Evolutionary conservation across 2,797 vertebrate genomes (phyloP).

Genomic region (Margarornis squamiger): DNA sequence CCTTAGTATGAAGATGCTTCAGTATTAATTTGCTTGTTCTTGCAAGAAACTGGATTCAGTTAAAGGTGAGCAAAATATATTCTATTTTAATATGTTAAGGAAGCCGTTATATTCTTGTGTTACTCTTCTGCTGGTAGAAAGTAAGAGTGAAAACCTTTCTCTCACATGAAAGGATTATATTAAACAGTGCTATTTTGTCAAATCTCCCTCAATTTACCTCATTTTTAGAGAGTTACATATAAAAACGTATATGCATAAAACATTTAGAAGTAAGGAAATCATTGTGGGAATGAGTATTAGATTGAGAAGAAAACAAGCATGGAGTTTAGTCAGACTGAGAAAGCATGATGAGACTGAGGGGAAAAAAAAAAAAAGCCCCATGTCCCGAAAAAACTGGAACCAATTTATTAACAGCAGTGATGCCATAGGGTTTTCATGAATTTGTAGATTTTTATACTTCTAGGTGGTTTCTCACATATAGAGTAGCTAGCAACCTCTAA

Average conservation of each 20-base stretch:
- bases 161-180: not conserved
- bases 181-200: not conserved
- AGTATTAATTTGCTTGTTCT: not conserved
- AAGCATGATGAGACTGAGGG: not conserved
- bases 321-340: not conserved
- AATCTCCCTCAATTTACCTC: not conserved
- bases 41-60: not conserved
- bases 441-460: too few species aligned
- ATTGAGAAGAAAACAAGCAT: not conserved
- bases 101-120: not conserved
- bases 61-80: not conserved
- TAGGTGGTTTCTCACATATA: too few species aligned
- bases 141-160: not conserved
- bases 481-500: too few species aligned
- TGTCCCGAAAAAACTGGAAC: rapidly evolving
- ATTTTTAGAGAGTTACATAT: not conserved
- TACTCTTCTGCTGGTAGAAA: not conserved
- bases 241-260: not conserved
- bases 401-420: not conserved
- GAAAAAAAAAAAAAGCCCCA: not conserved
- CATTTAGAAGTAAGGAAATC: not conserved
- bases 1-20: not conserved
- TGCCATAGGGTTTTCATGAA: too few species aligned
- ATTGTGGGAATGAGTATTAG: not conserved
- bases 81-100: not conserved